Percentiles rank a stretch among this genome's conserved stretches.
Evolutionary conservation across 2,113 vertebrate genomes (phyloP).

Genomic region (Clinocottus analis): DNA sequence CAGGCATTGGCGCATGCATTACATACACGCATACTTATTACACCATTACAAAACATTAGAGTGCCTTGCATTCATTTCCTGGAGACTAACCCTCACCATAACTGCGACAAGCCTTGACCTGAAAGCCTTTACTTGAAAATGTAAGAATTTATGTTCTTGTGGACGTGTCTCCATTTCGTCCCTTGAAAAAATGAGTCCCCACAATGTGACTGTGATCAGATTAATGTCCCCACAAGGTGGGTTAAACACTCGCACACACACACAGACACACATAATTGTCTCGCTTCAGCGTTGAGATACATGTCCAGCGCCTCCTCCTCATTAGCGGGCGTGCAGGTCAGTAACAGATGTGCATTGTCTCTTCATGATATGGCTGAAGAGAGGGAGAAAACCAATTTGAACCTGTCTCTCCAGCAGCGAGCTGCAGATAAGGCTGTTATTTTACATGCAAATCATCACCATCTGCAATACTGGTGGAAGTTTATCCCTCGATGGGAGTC

Average conservation of each 20-base stretch:
- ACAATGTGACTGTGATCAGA: not conserved
- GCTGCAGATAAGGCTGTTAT: slow-evolving; percentile 47
- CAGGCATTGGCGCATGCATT: not conserved
- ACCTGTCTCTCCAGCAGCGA: slow-evolving; percentile 14
- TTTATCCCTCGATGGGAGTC: slow-evolving; percentile 32
- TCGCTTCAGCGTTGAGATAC: slow-evolving; percentile 23
- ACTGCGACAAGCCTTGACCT: not conserved
- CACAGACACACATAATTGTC: not conserved
- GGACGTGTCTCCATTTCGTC: not conserved
- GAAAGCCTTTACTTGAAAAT: not conserved
- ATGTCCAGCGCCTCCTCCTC: slow-evolving; percentile 53
- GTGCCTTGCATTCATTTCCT: not conserved
- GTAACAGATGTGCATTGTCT: slow-evolving; percentile 51
- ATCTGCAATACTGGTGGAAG: slow-evolving; percentile 60
- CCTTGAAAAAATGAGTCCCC: not conserved
- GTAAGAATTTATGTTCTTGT: not conserved
- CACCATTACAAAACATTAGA: not conserved
- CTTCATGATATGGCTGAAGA: slow-evolving; percentile 52
- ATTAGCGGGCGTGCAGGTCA: slow-evolving; percentile 65
- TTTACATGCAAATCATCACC: slow-evolving; percentile 64
- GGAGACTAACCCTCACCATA: not conserved
- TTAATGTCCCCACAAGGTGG: not conserved
- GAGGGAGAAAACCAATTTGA: slow-evolving; percentile 17
- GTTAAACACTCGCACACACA: not conserved
- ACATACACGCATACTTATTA: not conserved